Percentiles rank a stretch among this genome's conserved stretches.
phyloP scores from a whole-genome alignment of 2,888 invertebrate genomes.

The Trachelus tabidus region DNA sequence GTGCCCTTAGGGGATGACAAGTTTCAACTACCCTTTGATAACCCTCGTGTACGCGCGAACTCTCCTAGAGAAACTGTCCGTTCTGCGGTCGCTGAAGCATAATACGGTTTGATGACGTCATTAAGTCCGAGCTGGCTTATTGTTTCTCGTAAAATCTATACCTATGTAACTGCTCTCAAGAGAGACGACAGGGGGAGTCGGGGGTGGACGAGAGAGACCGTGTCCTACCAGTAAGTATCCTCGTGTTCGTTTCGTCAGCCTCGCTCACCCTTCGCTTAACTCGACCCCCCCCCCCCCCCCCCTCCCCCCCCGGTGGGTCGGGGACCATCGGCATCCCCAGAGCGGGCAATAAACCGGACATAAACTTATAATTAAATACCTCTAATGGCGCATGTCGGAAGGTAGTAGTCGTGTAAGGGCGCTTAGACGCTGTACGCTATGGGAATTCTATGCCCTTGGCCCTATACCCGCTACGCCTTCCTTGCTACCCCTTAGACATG shows the following conservation, averaged over 20 bases:
- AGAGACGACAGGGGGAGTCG: neutral
- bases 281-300: no score
- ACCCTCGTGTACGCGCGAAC: no score
- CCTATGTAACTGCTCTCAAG: slow-evolving; percentile 18
- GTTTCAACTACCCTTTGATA: no score
- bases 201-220: no score
- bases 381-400: slow-evolving; percentile 32
- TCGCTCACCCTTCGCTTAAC: slow-evolving; percentile 16
- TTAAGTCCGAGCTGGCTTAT: slow-evolving; percentile 50
- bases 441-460: no score
- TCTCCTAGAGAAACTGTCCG: slow-evolving; percentile 20
- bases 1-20: no score
- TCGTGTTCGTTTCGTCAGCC: slow-evolving; percentile 17
- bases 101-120: slow-evolving; percentile 55
- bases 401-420: neutral
- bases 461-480: no score
- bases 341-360: slow-evolving; percentile 34
- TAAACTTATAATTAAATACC: slow-evolving; percentile 52
- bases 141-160: slow-evolving; percentile 55
- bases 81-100: slow-evolving; percentile 34
- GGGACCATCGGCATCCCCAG: slow-evolving; percentile 4
- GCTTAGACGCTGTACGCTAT: neutral
- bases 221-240: slow-evolving; percentile 18
- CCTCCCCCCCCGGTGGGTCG: slow-evolving; percentile 3
- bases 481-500: no score